Evolutionary conservation across 2,888 invertebrate species (phyloP), one percentile per base, ranked within the genome.

Genomic region (Matsumyia berberina): DNA sequence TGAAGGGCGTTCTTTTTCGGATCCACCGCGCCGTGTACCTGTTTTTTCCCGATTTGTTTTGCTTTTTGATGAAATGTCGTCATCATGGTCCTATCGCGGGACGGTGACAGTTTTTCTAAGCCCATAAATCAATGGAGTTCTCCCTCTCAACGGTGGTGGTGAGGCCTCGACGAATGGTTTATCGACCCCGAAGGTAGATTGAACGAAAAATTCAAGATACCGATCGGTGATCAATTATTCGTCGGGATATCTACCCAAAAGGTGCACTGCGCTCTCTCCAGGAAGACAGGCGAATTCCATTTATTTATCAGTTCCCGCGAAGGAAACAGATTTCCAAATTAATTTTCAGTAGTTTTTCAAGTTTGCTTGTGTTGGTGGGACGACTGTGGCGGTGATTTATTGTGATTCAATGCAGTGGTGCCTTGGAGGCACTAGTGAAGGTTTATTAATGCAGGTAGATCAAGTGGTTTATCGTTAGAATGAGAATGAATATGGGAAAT

Each of bases 151-250:
- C 55, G 17, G 51, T 29, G 33, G 49, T 69, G 62, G 9, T 31
- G 55, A 44, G 51, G 44, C 17, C 39, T 42, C 39, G 31, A 3
- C 9, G 33, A n/a, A 60, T 72, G 66, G 82, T 83, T 78, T 83
- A 83, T 83, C 78, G 78, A 83, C 78, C 78, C 49, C 78, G 39
- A 24, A 35, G 51, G 35, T n/a, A 57, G 62, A 64, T 51, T 51
- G 69, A 60, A 82, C 66, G 77, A 73, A 78, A 24, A 78, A 49
- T 53, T 24, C 42, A 46, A 62, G 78, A 83, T 83, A 78, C 78
- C 73, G 66, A 83, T 83, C 82, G 67, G 67, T 62, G 82, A 83
- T 83, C 82, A 83, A 83, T 83, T 83, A 66, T 69, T 76, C 60
- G 39, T 60, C 29, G 37, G 62, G 35, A 35, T 60, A 42, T n/a